A percentile compares a stretch with the other conserved stretches of the same genome.
Conservation (phyloP, 2,113 vertebrate genomes). For the Oxygymnocypris stewartii region DNA sequence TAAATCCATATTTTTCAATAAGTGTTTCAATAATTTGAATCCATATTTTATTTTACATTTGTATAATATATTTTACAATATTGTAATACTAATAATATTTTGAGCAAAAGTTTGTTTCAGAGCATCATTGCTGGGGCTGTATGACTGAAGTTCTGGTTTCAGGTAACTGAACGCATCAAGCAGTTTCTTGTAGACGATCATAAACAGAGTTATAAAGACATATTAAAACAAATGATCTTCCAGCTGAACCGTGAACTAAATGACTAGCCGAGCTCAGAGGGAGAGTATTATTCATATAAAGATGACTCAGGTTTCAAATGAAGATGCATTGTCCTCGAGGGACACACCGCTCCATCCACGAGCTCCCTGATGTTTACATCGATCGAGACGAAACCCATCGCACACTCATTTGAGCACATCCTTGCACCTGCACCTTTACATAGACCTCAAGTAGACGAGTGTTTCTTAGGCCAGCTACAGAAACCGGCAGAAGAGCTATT, state of each 20-base stretch:
- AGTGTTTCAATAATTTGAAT: no score
- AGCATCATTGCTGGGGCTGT: no score
- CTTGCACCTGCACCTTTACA: constrained; percentile 48
- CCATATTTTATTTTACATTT: no score
- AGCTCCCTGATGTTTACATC: no score
- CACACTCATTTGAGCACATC: constrained; percentile 7
- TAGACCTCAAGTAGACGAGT: constrained; percentile 37
- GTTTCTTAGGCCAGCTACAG: constrained; percentile 53
- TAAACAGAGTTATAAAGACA: neutral
- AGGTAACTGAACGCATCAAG: neutral
- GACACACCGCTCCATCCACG: neutral
- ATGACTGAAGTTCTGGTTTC: neutral
- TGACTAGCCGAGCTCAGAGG: neutral
- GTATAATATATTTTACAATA: no score
- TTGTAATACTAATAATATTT: no score
- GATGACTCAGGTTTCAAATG: neutral
- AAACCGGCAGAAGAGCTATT: constrained; percentile 57
- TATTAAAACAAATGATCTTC: neutral
- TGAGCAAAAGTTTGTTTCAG: no score
- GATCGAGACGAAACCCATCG: constrained; percentile 26
- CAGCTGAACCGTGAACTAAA: neutral
- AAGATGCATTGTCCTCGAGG: neutral
- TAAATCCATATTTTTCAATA: no score
- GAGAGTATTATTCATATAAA: neutral
- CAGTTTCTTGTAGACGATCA: neutral